phyloP scores from a whole-genome alignment of 2,113 vertebrate genomes.

The Campylomormyrus tamandua region DNA sequence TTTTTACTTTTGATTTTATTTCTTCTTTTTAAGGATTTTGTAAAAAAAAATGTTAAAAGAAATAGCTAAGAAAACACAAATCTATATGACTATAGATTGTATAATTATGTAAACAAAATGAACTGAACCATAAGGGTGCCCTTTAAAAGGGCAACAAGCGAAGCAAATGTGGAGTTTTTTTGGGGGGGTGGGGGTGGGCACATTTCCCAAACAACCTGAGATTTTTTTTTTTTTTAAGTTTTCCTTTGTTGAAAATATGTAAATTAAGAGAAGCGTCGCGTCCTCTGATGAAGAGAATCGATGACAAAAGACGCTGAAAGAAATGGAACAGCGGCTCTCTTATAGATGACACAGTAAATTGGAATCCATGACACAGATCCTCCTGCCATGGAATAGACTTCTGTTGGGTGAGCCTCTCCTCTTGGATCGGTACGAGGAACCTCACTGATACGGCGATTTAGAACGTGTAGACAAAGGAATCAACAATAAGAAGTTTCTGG shows the following conservation, averaged over 20 bases:
- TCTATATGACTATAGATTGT: constrained; percentile 61
- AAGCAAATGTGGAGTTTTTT: constrained; percentile 29
- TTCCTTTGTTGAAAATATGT: constrained; percentile 36
- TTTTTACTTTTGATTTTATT: constrained; percentile 38
- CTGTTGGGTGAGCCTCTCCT: constrained; percentile 42
- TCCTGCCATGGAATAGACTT: constrained; percentile 45
- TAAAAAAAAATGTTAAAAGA: constrained; percentile 57
- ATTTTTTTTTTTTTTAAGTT: constrained; percentile 24
- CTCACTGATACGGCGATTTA: constrained; percentile 32
- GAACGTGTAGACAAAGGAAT: constrained; percentile 33
- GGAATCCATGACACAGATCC: constrained; percentile 44
- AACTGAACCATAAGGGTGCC: constrained; percentile 57
- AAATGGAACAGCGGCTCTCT: constrained; percentile 25
- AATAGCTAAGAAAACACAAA: constrained; percentile 49
- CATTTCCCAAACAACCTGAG: constrained; percentile 26
- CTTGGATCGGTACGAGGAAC: constrained; percentile 39
- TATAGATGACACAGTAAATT: constrained; percentile 29
- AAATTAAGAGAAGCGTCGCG: constrained; percentile 33
- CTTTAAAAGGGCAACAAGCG: constrained; percentile 65
- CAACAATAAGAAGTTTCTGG: neutral
- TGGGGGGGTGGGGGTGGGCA: constrained; percentile 3
- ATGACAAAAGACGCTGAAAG: constrained; percentile 13
- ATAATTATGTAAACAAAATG: constrained; percentile 52
- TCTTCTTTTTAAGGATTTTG: constrained; percentile 56
- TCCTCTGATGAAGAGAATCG: constrained; percentile 27